Evolutionary conservation across 2,888 invertebrate genomes (phyloP).

Genomic region (Chorisops tibialis): DNA sequence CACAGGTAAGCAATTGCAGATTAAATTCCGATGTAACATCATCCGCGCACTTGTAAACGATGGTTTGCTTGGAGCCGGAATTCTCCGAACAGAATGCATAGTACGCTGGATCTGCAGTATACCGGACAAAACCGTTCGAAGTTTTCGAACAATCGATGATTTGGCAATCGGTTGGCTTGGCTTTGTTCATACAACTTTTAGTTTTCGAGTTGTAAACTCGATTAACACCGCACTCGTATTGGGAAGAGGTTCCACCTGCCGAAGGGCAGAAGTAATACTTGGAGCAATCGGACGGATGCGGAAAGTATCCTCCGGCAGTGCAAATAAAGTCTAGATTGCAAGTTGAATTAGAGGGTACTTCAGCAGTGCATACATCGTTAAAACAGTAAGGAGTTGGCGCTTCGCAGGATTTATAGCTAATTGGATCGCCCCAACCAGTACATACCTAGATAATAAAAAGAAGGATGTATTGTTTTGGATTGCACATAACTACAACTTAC

Average conservation of each 20-base stretch:
- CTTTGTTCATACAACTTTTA: conserved; percentile 4
- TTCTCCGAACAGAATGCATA: conserved; percentile 24
- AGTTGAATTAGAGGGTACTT: background rate
- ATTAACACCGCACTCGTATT: conserved; percentile 22
- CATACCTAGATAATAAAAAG: background rate
- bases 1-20: background rate
- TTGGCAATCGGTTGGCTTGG: conserved; percentile 10
- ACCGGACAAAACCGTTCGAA: conserved; percentile 13
- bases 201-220: conserved; percentile 24
- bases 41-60: conserved; percentile 13
- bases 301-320: conserved; percentile 24
- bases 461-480: too few relatives aligned
- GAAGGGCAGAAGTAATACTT: conserved; percentile 25
- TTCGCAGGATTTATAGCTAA: background rate
- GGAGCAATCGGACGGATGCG: conserved; percentile 24
- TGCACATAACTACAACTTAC: background rate
- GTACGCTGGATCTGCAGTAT: conserved; percentile 11
- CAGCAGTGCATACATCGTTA: background rate
- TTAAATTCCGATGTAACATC: conserved; percentile 16
- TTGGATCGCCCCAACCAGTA: background rate
- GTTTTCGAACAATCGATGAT: conserved; percentile 19
- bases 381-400: background rate
- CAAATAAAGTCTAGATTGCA: conserved; percentile 14
- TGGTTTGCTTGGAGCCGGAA: background rate
- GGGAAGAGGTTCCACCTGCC: background rate